Base-by-base conservation (phyloP, 2,113 vertebrate species). In the Poeciliopsis occidentalis region DNA sequence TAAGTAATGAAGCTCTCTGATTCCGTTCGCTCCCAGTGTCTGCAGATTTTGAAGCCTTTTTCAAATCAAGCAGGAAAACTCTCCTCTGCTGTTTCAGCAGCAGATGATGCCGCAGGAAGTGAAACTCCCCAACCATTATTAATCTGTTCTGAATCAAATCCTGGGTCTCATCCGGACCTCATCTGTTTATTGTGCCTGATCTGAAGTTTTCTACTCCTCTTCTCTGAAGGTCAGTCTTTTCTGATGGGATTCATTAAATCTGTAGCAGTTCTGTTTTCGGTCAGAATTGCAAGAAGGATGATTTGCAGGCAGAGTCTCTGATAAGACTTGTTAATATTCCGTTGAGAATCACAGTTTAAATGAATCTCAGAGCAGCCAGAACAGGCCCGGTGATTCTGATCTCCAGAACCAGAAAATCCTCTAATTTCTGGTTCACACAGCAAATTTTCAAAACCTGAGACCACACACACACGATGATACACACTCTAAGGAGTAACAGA, bases 1-100 rank as follows among this genome's bases (percentile, higher is more conserved):
- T 27, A 51, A 67, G 15, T 67, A 67, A 67, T 44, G 64, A 67
- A 44, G 12, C 51, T 37, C 13, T 27, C 37, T 67, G 37, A 67
- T 44, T 67, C 64, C 8, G n/a, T 66, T 39, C 64, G 8, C 64
- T 65, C 15, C 4, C 4, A n/a, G 24, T 65, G 64, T 4, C 24
- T 26, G 34, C 22, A 11, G 13, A 29, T 57, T 57, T 8, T 57
- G 24, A 24, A 57, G 27, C 5, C 64, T 41, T 24, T n/a, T 26
- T 1, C 22, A 30, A 22, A 2, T 0, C 22, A n/a, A 8, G n/a
- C 51, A 57, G 51, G 51, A 24, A n/a, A 24, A 2, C 51, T 17
- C 8, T 57, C 51, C 51, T 57, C 51, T n/a, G 24, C 24, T n/a
- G 51, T 24, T 17, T 24, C 24, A n/a, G 22, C 51, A 54, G 19